Conservation (phyloP, 2,888 invertebrate species). For the Chouioia cunea region DNA sequence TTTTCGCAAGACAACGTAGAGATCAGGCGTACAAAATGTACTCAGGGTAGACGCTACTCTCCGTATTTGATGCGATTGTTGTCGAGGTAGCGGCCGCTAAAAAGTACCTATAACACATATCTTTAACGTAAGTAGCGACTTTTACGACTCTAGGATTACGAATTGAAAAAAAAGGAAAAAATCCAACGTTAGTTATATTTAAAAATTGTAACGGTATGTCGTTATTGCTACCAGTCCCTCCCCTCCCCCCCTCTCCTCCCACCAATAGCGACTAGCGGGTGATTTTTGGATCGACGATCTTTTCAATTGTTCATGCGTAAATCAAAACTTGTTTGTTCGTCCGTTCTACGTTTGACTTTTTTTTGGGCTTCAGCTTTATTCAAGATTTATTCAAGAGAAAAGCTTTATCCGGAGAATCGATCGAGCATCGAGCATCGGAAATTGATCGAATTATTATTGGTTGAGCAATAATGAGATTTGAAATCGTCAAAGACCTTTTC, state of each 20-base stretch:
- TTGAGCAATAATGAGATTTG: background rate
- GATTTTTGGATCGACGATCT: conserved; percentile 42
- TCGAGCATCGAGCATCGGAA: too few relatives aligned
- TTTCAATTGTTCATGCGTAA: conserved; percentile 16
- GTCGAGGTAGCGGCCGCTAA: conserved; percentile 14
- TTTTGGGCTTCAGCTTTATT: too few relatives aligned
- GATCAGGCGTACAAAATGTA: too few relatives aligned
- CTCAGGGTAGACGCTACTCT: background rate
- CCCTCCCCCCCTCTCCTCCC: too few relatives aligned
- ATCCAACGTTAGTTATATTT: conserved; percentile 9
- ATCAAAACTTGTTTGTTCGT: conserved; percentile 25
- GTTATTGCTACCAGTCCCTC: too few relatives aligned
- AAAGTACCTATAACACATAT: conserved; percentile 41
- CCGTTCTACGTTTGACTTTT: too few relatives aligned
- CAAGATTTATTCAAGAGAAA: too few relatives aligned
- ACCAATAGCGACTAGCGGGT: conserved; percentile 19
- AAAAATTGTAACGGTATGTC: background rate
- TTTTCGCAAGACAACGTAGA: too few relatives aligned
- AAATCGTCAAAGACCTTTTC: background rate
- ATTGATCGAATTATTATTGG: background rate
- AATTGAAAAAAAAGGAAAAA: conserved; percentile 2
- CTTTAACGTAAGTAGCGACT: conserved; percentile 37
- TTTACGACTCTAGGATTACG: conserved; percentile 22
- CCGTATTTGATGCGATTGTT: background rate
- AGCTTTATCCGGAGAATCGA: background rate